These are phyloP conservation scores for Eleginops maclovinus DNA, from an alignment of 2,113 vertebrate genomes.

Conservation along the genomic window DNA sequence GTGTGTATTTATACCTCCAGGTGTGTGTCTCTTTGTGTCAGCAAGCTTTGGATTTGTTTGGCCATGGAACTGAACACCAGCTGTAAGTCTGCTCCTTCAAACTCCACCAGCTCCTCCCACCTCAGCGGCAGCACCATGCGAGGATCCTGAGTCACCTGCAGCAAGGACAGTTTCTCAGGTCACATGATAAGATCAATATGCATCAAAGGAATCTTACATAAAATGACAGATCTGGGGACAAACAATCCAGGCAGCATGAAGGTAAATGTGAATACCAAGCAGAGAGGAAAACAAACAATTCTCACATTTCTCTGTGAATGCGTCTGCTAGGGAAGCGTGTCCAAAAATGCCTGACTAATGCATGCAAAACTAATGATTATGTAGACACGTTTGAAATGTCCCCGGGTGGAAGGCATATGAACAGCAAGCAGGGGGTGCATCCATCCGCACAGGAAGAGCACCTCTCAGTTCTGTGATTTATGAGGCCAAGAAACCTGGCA, in stretches of 20 bases:
- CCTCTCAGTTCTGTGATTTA: conserved; percentile 72
- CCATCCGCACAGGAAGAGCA: conserved; percentile 47
- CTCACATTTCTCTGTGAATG: conserved; percentile 10
- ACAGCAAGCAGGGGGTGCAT: conserved; percentile 49
- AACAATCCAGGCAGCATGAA: conserved; percentile 30
- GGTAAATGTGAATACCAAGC: conserved; percentile 45
- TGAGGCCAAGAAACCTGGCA: conserved; percentile 54
- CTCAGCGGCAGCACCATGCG: conserved; percentile 84
- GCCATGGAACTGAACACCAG: conserved; percentile 81
- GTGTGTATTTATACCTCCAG: conserved; percentile 82
- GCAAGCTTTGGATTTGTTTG: conserved; percentile 82
- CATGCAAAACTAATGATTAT: conserved; percentile 66
- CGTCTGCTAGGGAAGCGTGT: conserved; percentile 1
- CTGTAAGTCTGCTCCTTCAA: conserved; percentile 78
- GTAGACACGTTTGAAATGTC: conserved; percentile 53
- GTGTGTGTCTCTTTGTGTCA: conserved; percentile 86
- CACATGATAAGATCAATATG: conserved; percentile 34
- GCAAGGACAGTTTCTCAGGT: conserved; percentile 48
- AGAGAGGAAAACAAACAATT: neutral
- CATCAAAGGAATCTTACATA: conserved; percentile 25
- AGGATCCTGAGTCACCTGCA: conserved; percentile 89
- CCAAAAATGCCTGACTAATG: conserved; percentile 47
- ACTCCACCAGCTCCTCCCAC: conserved; percentile 83
- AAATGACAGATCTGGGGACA: conserved; percentile 30
- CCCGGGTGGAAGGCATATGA: conserved; percentile 59